Evolutionary conservation across 2,888 invertebrate genomes (phyloP).

Genomic region (Andrena marginata): DNA sequence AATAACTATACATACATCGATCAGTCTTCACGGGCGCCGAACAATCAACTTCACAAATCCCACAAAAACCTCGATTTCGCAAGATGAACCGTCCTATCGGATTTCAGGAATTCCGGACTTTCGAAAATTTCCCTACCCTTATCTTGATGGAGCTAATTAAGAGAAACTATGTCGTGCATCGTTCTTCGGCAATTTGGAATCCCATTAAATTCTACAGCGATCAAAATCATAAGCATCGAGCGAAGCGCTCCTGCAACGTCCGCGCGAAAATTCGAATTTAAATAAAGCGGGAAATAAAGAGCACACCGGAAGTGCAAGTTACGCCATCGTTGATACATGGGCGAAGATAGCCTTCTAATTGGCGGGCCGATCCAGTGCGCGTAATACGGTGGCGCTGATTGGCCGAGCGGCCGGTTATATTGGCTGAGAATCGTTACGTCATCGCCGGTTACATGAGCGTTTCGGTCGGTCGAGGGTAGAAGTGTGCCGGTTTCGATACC

Average conservation of each 20-base stretch:
- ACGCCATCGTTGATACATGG: not conserved
- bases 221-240: not conserved
- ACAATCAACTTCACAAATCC: slow-evolving; percentile 23
- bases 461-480: not conserved
- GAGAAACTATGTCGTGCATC: slow-evolving; percentile 7
- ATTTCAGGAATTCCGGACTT: slow-evolving; percentile 21
- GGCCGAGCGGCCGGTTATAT: slow-evolving; percentile 10
- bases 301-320: not conserved
- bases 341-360: not conserved
- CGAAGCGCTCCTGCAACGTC: not conserved
- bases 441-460: slow-evolving; percentile 21
- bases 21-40: slow-evolving; percentile 16
- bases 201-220: slow-evolving; percentile 14
- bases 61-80: slow-evolving; percentile 19
- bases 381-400: slow-evolving; percentile 17
- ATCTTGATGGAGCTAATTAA: slow-evolving; percentile 28
- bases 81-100: slow-evolving; percentile 27
- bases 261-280: not conserved
- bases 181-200: not conserved
- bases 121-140: slow-evolving; percentile 48
- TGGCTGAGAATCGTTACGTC: not conserved
- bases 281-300: not conserved
- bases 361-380: not conserved
- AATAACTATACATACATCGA: slow-evolving; percentile 12
- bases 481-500: not conserved